phyloP scores from a whole-genome alignment of 2,113 vertebrate genomes.

The Menura novaehollandiae region DNA sequence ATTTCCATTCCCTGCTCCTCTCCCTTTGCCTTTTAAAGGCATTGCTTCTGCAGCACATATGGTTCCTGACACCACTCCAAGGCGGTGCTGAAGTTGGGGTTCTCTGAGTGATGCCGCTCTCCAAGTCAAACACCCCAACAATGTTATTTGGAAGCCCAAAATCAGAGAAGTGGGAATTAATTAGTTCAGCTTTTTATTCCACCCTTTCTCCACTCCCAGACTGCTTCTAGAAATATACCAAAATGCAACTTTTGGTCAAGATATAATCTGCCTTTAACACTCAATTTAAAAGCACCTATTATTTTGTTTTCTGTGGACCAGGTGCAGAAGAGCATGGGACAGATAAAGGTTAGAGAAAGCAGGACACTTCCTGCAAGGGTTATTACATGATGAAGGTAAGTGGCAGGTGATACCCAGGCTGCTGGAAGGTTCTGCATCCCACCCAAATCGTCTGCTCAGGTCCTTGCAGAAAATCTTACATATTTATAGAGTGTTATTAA shows the following conservation, averaged over 20 bases:
- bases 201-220: too few relatives aligned
- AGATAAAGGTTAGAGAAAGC: background rate
- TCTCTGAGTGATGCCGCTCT: background rate
- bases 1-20: background rate
- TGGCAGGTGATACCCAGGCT: background rate
- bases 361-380: background rate
- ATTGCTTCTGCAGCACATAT: background rate
- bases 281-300: background rate
- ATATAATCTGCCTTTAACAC: too few relatives aligned
- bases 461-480: background rate
- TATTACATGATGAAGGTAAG: too few relatives aligned
- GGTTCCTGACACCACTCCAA: background rate
- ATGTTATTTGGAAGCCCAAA: background rate
- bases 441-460: fast-evolving
- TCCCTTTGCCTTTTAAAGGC: background rate
- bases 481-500: background rate
- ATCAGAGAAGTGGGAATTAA: background rate
- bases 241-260: background rate
- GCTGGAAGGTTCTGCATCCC: background rate
- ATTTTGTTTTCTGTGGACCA: background rate
- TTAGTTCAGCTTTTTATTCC: background rate
- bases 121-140: background rate
- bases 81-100: fast-evolving
- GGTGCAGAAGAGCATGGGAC: background rate
- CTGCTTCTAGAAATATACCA: background rate